Conservation (phyloP, 1,140 invertebrate genomes). For the Penaeus japonicus region DNA sequence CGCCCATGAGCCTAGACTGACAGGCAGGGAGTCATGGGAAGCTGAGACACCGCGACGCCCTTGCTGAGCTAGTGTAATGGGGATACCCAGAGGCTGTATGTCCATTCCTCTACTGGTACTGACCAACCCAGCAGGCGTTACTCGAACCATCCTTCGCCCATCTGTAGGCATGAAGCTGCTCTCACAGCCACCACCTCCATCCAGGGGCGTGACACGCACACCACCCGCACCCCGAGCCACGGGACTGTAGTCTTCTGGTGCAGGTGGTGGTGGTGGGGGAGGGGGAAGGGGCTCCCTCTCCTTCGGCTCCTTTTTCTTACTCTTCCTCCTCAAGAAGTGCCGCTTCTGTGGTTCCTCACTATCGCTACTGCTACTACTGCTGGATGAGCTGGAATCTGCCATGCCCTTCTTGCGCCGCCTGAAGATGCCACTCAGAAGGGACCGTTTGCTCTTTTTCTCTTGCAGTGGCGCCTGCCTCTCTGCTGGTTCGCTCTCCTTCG, state of each 20-base stretch:
- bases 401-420: conserved; percentile 38
- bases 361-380: conserved; percentile 23
- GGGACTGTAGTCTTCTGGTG: background rate
- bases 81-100: conserved; percentile 52
- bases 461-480: background rate
- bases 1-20: conserved; percentile 41
- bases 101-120: conserved; percentile 9
- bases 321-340: conserved; percentile 10
- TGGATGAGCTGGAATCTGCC: conserved; percentile 24
- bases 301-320: conserved; percentile 36
- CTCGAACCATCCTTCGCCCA: conserved; percentile 16
- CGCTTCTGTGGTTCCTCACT: conserved; percentile 22
- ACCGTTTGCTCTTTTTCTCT: conserved; percentile 42
- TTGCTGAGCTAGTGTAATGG: conserved; percentile 26
- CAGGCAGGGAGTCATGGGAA: conserved; percentile 52
- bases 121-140: background rate
- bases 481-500: background rate
- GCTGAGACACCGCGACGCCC: conserved; percentile 52
- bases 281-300: conserved; percentile 36
- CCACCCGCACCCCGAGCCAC: background rate
- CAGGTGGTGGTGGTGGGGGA: conserved; percentile 20
- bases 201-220: background rate
- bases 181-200: background rate
- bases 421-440: conserved; percentile 43
- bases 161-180: background rate